These are phyloP conservation scores for Pseudochromis fuscus DNA, from an alignment of 2,797 vertebrate species.

Conservation along the genomic window DNA sequence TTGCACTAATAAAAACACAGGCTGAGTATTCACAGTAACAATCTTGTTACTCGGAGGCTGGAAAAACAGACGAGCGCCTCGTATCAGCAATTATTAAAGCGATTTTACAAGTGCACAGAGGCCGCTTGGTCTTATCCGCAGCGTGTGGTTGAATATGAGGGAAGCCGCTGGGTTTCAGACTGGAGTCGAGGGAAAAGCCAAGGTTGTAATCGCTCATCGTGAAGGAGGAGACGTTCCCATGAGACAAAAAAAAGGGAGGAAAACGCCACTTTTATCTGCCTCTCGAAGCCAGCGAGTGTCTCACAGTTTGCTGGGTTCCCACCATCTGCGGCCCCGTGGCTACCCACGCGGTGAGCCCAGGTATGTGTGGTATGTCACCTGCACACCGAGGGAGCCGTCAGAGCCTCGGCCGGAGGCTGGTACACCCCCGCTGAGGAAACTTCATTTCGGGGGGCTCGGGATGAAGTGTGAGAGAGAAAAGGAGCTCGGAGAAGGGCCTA, in stretches of 20 bases:
- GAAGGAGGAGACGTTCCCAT: conserved; percentile 56
- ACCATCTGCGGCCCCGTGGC: conserved; percentile 56
- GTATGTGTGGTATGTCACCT: conserved; percentile 80
- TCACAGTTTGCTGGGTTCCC: conserved; percentile 62
- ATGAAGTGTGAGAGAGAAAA: conserved; percentile 44
- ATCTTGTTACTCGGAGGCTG: conserved; percentile 57
- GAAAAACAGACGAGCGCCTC: conserved; percentile 68
- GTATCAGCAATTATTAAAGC: conserved; percentile 69
- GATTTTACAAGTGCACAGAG: conserved; percentile 69
- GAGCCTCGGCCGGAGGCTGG: conserved; percentile 30
- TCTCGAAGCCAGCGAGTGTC: conserved; percentile 16
- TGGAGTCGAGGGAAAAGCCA: conserved; percentile 48
- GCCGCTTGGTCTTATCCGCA: conserved; percentile 50
- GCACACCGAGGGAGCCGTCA: conserved; percentile 48
- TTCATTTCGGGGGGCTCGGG: conserved; percentile 60
- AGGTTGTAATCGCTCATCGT: conserved; percentile 46
- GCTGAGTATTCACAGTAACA: conserved; percentile 41
- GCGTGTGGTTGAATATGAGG: conserved; percentile 44
- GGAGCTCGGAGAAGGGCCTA: conserved; percentile 22
- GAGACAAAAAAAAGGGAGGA: conserved; percentile 46
- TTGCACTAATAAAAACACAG: conserved; percentile 66
- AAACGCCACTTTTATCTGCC: conserved; percentile 26
- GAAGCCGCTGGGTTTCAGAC: conserved; percentile 41
- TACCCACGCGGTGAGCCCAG: conserved; percentile 70
- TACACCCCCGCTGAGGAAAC: conserved; percentile 49